Base-by-base conservation (phyloP, 2,113 vertebrate genomes). In the Dromaius novaehollandiae region DNA sequence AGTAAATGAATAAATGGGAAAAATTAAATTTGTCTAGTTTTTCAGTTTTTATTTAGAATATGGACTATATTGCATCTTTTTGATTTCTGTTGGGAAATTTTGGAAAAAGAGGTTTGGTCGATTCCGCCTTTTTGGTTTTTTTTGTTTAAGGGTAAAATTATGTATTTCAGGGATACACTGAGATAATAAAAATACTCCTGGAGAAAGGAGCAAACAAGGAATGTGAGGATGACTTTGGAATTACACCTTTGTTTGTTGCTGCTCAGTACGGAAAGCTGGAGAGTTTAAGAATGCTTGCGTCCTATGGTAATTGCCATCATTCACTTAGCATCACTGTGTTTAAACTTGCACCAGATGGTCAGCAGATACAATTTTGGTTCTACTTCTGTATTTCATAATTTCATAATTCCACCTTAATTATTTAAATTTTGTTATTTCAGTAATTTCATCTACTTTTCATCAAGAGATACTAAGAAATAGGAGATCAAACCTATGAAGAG, bases 201-300 rank as follows among this genome's bases (percentile, higher is more conserved):
- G 95, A 94, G 10, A 91, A 97, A 71, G 98, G 98, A 60, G 98
- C 98, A 42, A 64, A 97, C 95, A 98, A 98, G 82, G 99, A 99
- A 94, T 98, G 98, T 30, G 76, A 94, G 9, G 99, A 99, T 89
- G 99, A 99, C 97, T 99, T 99, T 96, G 97, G 97, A 69, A 99
- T 99, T 91, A 99, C 99, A 2, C 98, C 98, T 48, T 96, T 99
- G 65, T 99, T 99, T 96, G 91, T 99, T 95, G 98, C 98, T 84
- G 98, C 98, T 48, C 98, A 98, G 92, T 99, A 99, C 44, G 99
- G 99, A 89, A 98, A 97, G 40, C 77, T 91, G 69, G 95, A 98
- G 21, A 98, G 98, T 51, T 97, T 99, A 91, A 91, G 92, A n/a
- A 91, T 98, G 34, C 98, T 99, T 46, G 95, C 98, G 21, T 93